Conservation (phyloP, 2,888 invertebrate genomes). For the Barypeithes pellucidus region DNA sequence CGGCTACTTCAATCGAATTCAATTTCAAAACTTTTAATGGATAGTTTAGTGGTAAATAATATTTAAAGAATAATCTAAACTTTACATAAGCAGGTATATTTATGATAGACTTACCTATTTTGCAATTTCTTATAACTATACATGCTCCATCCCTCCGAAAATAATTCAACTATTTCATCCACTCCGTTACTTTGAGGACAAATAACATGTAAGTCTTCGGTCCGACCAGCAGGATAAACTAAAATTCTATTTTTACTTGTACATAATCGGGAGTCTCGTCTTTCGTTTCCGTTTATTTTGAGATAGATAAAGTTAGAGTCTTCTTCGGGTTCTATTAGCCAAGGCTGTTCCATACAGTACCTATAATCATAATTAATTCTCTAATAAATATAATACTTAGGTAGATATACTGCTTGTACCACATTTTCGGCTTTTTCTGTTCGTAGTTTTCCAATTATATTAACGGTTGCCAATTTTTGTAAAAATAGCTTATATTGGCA, state of each 20-base stretch:
- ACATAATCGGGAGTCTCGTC: slow-evolving; percentile 71
- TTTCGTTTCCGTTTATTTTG: slow-evolving; percentile 79
- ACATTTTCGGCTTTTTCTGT: too few relatives aligned
- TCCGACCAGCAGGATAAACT: slow-evolving; percentile 81
- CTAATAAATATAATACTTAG: too few relatives aligned
- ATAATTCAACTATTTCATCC: slow-evolving; percentile 77
- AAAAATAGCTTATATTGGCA: too few relatives aligned
- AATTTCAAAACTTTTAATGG: too few relatives aligned
- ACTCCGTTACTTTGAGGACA: slow-evolving; percentile 74
- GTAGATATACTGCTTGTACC: too few relatives aligned
- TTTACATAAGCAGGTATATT: too few relatives aligned
- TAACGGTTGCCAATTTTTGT: too few relatives aligned
- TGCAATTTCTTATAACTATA: slow-evolving; percentile 71
- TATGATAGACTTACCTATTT: slow-evolving; percentile 54
- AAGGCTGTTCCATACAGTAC: slow-evolving; percentile 82
- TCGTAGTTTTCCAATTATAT: too few relatives aligned
- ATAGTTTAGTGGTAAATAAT: too few relatives aligned
- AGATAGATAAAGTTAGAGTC: slow-evolving; percentile 82
- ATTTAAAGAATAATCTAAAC: too few relatives aligned
- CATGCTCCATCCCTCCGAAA: slow-evolving; percentile 76
- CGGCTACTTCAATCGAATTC: too few relatives aligned
- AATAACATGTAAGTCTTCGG: slow-evolving; percentile 77
- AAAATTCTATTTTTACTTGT: slow-evolving; percentile 81
- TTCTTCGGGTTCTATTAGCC: slow-evolving; percentile 85
- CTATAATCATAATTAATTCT: slow-evolving; percentile 48